Conservation (phyloP, 2,797 vertebrate genomes). For the Limnodromus scolopaceus region DNA sequence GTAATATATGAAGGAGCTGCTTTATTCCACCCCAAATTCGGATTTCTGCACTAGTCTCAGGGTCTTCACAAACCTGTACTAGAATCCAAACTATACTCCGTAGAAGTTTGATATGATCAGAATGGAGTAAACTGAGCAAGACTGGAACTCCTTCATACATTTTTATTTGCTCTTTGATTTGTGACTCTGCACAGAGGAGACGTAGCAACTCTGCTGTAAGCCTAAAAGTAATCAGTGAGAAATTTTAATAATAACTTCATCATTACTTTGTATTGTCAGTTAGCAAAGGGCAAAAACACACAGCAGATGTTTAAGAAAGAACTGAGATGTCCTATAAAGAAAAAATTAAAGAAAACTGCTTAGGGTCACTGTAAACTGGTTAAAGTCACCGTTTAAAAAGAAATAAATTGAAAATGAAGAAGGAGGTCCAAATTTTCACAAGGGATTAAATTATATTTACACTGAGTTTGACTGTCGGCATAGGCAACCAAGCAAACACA, state of each 20-base stretch:
- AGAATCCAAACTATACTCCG: constrained; percentile 91
- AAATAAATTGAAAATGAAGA: background rate
- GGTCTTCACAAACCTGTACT: constrained; percentile 92
- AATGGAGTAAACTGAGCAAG: constrained; percentile 89
- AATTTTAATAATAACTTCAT: background rate
- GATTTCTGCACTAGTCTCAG: constrained; percentile 86
- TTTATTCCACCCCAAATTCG: constrained; percentile 90
- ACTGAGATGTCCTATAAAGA: background rate
- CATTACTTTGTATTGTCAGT: background rate
- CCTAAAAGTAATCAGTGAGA: constrained; percentile 54
- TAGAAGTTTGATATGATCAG: constrained; percentile 87
- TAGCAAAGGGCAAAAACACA: background rate
- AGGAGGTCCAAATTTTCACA: background rate
- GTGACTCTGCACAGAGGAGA: constrained; percentile 84
- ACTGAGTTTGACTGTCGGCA: background rate
- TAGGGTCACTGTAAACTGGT: background rate
- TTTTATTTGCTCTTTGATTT: constrained; percentile 86
- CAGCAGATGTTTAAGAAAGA: background rate
- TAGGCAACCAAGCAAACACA: background rate
- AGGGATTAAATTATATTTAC: background rate
- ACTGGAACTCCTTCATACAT: constrained; percentile 87
- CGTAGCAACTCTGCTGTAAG: constrained; percentile 88
- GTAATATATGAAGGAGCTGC: constrained; percentile 88
- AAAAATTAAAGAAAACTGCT: background rate
- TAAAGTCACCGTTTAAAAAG: background rate